These are phyloP conservation scores for Mythimna pallens DNA, from an alignment of 2,888 invertebrate genomes.

Conservation along the genomic window DNA sequence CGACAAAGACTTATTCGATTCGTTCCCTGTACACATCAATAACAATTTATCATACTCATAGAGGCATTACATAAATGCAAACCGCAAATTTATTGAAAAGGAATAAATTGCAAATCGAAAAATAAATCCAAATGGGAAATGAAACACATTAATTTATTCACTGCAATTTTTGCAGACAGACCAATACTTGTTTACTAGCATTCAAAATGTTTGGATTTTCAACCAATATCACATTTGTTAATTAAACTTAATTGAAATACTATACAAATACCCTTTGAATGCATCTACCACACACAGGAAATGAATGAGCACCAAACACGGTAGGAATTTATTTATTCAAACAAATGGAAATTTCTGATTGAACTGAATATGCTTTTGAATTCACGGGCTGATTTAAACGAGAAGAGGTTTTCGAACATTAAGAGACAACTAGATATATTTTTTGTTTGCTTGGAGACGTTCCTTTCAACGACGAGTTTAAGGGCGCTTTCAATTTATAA, in stretches of 20 bases:
- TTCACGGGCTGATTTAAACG: not conserved
- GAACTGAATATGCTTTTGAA: not conserved
- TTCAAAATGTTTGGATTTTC: not conserved
- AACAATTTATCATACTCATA: not conserved
- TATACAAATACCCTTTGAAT: not conserved
- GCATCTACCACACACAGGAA: too few relatives aligned
- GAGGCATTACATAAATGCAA: too few relatives aligned
- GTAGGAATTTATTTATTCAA: not conserved
- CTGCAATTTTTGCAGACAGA: not conserved
- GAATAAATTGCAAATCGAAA: not conserved
- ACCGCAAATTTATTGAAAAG: not conserved
- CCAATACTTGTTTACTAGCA: not conserved
- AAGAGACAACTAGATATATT: not conserved
- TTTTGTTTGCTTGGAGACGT: not conserved
- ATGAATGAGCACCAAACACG: not conserved
- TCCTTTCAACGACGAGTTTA: not conserved
- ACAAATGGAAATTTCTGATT: not conserved
- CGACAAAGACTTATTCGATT: too few relatives aligned
- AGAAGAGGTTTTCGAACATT: not conserved
- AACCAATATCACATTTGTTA: not conserved
- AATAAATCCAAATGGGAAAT: not conserved
- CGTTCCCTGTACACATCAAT: not conserved
- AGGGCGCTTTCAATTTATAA: too few relatives aligned
- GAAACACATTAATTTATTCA: not conserved
- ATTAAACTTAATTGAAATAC: not conserved